Conservation (phyloP, 2,797 vertebrate genomes). For the Gymnothorax reevesii region DNA sequence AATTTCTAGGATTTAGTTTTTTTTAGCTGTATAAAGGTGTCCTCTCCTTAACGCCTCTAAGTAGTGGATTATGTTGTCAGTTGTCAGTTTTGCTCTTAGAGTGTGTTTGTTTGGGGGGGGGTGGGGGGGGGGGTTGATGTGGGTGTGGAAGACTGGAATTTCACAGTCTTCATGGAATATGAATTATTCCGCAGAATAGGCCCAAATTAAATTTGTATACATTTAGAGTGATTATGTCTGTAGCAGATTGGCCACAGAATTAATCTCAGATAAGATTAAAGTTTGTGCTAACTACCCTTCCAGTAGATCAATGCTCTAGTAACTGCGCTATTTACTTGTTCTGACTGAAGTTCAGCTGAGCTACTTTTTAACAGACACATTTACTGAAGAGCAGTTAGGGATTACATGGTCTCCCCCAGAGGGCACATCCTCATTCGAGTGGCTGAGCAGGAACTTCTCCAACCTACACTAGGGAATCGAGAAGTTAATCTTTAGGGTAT, state of each 20-base stretch:
- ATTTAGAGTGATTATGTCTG: neutral
- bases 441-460: neutral
- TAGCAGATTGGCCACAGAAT: neutral
- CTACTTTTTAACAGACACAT: neutral
- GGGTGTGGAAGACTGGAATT: too few relatives aligned
- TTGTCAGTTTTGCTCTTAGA: neutral
- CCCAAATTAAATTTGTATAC: neutral
- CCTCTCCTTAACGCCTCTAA: neutral
- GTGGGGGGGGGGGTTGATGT: too few relatives aligned
- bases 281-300: neutral
- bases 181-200: neutral
- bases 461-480: neutral
- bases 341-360: neutral
- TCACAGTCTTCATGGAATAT: too few relatives aligned
- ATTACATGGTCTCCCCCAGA: neutral
- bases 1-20: neutral
- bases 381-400: neutral
- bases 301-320: neutral
- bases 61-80: neutral
- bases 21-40: neutral
- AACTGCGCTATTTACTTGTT: neutral
- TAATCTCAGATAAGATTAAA: conserved; percentile 1
- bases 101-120: neutral
- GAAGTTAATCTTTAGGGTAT: neutral
- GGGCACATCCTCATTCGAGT: neutral